Percentiles rank a stretch among this genome's conserved stretches.
These are phyloP conservation scores for Siniperca chuatsi DNA, from an alignment of 2,113 vertebrate species.

Conservation along the genomic window DNA sequence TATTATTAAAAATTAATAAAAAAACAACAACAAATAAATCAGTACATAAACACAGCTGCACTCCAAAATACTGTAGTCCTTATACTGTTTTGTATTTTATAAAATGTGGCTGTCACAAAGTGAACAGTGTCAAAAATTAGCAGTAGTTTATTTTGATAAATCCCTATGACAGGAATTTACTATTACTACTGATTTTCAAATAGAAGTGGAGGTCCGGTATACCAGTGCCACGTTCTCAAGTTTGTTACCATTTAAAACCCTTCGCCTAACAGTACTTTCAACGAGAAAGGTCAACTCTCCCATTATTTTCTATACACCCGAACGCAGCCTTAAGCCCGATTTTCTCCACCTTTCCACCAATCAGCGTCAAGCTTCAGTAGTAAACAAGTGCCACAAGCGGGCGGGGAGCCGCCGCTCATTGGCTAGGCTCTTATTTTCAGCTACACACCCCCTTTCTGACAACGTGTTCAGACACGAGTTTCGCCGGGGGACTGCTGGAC, in stretches of 20 bases:
- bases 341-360: slow-evolving; percentile 61
- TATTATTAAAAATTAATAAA: neutral
- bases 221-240: neutral
- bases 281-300: neutral
- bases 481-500: slow-evolving; percentile 59
- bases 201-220: neutral
- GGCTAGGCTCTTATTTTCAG: slow-evolving; percentile 52
- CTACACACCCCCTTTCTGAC: slow-evolving; percentile 77
- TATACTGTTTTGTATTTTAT: too few relatives aligned
- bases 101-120: neutral
- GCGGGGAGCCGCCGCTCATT: slow-evolving; percentile 70
- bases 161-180: neutral
- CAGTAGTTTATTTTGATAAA: neutral
- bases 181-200: neutral
- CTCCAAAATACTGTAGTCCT: too few relatives aligned
- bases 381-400: slow-evolving; percentile 80
- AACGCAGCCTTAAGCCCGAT: slow-evolving; percentile 66
- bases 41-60: neutral
- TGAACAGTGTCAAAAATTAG: neutral
- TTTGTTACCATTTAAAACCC: slow-evolving; percentile 8
- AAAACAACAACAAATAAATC: too few relatives aligned
- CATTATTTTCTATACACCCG: neutral
- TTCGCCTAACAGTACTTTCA: neutral
- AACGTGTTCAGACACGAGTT: slow-evolving; percentile 87
- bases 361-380: slow-evolving; percentile 69